phyloP scores from a whole-genome alignment of 2,888 invertebrate genomes.

The Ormyrus thymus region DNA sequence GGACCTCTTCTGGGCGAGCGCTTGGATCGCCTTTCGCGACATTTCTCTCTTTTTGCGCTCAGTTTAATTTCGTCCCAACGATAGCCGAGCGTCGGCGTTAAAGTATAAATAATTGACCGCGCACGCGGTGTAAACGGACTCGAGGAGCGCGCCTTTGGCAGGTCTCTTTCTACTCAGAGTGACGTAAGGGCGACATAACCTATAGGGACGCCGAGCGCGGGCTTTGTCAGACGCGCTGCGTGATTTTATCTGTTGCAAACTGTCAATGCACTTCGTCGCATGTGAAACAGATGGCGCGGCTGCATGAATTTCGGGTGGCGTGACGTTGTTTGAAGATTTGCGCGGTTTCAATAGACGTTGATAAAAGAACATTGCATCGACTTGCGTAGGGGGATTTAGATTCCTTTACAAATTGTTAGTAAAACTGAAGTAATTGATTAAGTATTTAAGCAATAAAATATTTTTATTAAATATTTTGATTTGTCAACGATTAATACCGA shows the following conservation, averaged over 20 bases:
- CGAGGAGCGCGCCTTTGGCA: constrained; percentile 45
- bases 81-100: background rate
- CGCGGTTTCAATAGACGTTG: too few species aligned
- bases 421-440: too few species aligned
- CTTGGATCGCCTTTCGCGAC: constrained; percentile 19
- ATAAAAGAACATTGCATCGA: too few species aligned
- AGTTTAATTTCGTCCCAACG: background rate
- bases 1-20: background rate
- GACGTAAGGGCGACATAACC: constrained; percentile 45
- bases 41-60: background rate
- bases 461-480: too few species aligned
- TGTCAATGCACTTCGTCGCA: too few species aligned
- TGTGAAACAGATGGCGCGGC: background rate
- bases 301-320: background rate
- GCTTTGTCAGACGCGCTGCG: too few species aligned
- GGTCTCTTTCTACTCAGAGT: constrained; percentile 7
- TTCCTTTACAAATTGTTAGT: too few species aligned
- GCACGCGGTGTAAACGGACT: constrained; percentile 9
- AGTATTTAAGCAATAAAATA: too few species aligned
- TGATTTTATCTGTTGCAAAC: too few species aligned
- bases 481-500: too few species aligned
- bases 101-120: background rate
- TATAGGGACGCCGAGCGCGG: background rate
- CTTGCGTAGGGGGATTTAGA: too few species aligned
- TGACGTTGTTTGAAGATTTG: too few species aligned